Conservation (phyloP, 2,797 vertebrate species). For the Enteromius viviparus region DNA sequence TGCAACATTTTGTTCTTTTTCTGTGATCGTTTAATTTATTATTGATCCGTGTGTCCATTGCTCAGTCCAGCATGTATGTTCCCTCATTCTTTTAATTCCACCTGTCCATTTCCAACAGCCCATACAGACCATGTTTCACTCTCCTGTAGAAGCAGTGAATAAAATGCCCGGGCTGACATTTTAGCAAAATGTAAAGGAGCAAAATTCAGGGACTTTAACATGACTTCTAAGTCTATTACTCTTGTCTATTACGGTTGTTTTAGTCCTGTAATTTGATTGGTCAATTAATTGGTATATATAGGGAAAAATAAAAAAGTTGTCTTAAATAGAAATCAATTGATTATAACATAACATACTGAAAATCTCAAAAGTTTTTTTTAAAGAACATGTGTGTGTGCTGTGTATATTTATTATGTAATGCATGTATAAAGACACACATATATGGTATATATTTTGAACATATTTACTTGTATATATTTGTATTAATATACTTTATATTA, state of each 20-base stretch:
- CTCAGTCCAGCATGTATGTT: constrained; percentile 55
- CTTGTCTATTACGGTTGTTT: background rate
- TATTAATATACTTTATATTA: too few relatives aligned
- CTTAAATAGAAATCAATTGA: background rate
- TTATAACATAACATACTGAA: too few relatives aligned
- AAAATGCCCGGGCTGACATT: constrained; percentile 66
- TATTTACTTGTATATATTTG: too few relatives aligned
- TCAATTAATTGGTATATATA: background rate
- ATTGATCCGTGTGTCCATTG: constrained; percentile 74
- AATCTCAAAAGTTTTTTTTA: too few relatives aligned
- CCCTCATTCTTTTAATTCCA: constrained; percentile 59
- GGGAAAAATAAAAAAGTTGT: background rate
- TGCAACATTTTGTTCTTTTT: constrained; percentile 71
- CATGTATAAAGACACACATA: too few relatives aligned
- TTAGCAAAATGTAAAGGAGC: constrained; percentile 32
- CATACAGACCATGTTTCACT: constrained; percentile 69
- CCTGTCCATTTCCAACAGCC: constrained; percentile 46
- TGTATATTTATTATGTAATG: too few relatives aligned
- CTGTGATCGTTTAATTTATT: constrained; percentile 74
- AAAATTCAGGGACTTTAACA: constrained; percentile 1
- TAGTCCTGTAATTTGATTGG: background rate
- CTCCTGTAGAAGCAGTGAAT: constrained; percentile 59
- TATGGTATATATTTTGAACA: too few relatives aligned
- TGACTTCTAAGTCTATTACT: background rate
- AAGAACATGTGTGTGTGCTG: too few relatives aligned